phyloP scores from a whole-genome alignment of 2,888 invertebrate species.

The Phrixothrix hirtus region DNA sequence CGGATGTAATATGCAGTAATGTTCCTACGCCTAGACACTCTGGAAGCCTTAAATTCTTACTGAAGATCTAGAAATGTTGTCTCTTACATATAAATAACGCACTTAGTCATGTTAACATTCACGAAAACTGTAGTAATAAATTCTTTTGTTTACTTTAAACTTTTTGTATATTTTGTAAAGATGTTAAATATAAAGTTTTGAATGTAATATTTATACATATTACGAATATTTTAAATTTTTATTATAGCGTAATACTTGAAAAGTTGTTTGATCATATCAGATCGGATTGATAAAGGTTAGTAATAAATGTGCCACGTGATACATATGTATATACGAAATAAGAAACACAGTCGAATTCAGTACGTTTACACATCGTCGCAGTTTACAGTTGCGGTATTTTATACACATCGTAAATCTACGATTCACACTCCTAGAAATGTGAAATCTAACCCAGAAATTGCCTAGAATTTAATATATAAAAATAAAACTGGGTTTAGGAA shows the following conservation, averaged over 20 bases:
- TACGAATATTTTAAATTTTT: too few relatives aligned
- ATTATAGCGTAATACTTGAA: too few relatives aligned
- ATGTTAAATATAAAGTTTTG: too few relatives aligned
- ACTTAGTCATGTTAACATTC: background rate
- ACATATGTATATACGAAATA: constrained; percentile 13
- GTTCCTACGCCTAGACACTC: constrained; percentile 12
- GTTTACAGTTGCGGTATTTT: constrained; percentile 26
- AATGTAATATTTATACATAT: background rate
- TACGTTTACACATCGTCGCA: constrained; percentile 13
- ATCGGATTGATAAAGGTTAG: too few relatives aligned
- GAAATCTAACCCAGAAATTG: constrained; percentile 27
- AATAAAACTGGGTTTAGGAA: constrained; percentile 28
- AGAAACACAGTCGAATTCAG: constrained; percentile 13
- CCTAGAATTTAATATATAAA: constrained; percentile 29
- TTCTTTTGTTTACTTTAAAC: too few relatives aligned
- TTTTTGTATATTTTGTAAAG: too few relatives aligned
- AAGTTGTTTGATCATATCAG: too few relatives aligned
- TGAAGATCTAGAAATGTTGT: constrained; percentile 16
- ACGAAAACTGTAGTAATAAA: too few relatives aligned
- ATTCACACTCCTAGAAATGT: constrained; percentile 21
- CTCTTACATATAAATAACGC: constrained; percentile 16
- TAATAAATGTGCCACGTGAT: too few relatives aligned
- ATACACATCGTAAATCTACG: constrained; percentile 28
- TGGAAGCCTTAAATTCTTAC: constrained; percentile 22
- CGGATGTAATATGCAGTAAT: constrained; percentile 35